Evolutionary conservation across 2,888 invertebrate species (phyloP).

Genomic region (Mythimna loreyi): DNA sequence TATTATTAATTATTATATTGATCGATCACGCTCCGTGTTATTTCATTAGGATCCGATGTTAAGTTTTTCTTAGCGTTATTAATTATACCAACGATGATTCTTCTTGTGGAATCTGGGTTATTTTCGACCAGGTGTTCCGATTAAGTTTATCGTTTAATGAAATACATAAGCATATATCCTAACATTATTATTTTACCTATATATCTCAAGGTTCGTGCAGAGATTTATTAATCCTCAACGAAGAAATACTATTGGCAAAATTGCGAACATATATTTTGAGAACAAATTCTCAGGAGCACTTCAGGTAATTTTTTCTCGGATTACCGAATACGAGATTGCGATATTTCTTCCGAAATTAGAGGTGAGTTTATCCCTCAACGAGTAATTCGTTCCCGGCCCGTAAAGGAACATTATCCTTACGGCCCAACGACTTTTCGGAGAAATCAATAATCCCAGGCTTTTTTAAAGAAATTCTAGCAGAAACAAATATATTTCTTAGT

Average conservation of each 20-base stretch:
- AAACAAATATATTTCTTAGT: conserved; percentile 84
- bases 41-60: conserved; percentile 85
- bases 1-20: conserved; percentile 90
- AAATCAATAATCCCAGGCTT: conserved; percentile 88
- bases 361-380: conserved; percentile 87
- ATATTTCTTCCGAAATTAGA: conserved; percentile 84
- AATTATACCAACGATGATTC: conserved; percentile 70
- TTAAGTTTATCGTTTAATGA: conserved; percentile 12
- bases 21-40: conserved; percentile 88
- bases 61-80: conserved; percentile 81
- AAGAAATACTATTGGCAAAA: conserved; percentile 36
- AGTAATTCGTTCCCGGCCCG: conserved; percentile 87
- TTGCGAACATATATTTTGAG: conserved; percentile 42
- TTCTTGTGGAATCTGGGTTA: conserved; percentile 51
- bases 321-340: conserved; percentile 77
- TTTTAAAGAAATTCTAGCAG: conserved; percentile 83
- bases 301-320: conserved; percentile 82
- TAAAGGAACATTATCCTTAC: conserved; percentile 86
- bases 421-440: conserved; percentile 83
- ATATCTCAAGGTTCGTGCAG: not conserved
- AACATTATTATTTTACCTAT: not conserved
- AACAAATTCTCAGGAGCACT: conserved; percentile 64
- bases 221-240: conserved; percentile 28
- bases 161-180: conserved; percentile 2
- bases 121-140: conserved; percentile 55